phyloP scores from a whole-genome alignment of 2,888 invertebrate species.

The Polymixis lichenea region DNA sequence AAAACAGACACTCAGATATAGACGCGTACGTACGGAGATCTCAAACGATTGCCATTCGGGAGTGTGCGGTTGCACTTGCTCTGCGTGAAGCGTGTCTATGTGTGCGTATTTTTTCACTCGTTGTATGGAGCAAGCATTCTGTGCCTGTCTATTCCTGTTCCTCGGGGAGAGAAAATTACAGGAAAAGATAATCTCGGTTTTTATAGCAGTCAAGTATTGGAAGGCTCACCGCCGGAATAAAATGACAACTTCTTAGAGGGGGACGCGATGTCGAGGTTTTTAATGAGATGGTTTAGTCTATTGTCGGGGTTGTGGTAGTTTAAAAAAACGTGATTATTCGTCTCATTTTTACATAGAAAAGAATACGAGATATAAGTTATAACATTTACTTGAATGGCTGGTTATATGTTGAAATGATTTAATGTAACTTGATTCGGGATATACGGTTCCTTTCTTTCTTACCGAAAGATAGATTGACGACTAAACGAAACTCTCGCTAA shows the following conservation, averaged over 20 bases:
- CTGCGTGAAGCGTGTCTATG: background rate
- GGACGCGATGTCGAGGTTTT: slow-evolving; percentile 22
- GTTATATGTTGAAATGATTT: background rate
- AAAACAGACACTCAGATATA: too few relatives aligned
- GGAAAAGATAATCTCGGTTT: slow-evolving; percentile 75
- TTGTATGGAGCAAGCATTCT: background rate
- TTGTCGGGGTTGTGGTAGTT: slow-evolving; percentile 23
- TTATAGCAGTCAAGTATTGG: slow-evolving; percentile 73
- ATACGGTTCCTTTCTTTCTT: accelerated
- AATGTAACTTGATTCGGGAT: background rate
- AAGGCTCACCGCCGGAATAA: slow-evolving; percentile 64
- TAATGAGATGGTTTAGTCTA: slow-evolving; percentile 52
- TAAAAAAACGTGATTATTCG: background rate
- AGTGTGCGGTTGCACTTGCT: background rate
- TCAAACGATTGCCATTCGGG: background rate
- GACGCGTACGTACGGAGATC: background rate
- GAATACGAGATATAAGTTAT: too few relatives aligned
- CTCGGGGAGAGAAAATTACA: slow-evolving; percentile 70
- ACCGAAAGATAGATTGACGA: background rate
- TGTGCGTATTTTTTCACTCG: background rate
- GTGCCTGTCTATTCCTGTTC: slow-evolving; percentile 13
- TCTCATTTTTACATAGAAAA: too few relatives aligned
- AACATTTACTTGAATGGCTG: background rate
- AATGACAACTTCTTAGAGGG: slow-evolving; percentile 59
- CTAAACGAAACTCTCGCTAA: background rate